phyloP scores from a whole-genome alignment of 1,140 invertebrate species.

The Schlechtendalia chinensis region DNA sequence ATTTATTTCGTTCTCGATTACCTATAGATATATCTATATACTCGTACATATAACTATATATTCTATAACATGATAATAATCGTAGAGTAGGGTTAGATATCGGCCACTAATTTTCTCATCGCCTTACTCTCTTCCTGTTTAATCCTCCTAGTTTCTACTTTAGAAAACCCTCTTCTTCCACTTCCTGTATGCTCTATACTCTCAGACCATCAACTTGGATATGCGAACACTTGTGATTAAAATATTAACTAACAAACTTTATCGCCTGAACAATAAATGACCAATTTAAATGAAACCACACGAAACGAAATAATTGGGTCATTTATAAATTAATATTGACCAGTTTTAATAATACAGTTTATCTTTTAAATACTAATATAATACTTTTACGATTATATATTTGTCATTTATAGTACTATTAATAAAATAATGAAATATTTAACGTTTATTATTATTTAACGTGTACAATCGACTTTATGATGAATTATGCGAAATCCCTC shows the following conservation, averaged over 20 bases:
- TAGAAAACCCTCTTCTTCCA: background rate
- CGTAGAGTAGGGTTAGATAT: background rate
- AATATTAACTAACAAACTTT: conserved; percentile 14
- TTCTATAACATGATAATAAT: background rate
- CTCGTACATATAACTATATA: background rate
- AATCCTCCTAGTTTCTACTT: background rate
- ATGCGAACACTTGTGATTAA: background rate
- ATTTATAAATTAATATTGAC: background rate
- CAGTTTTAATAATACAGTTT: background rate
- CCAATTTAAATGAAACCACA: background rate
- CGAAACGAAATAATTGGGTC: background rate
- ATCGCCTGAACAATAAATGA: background rate
- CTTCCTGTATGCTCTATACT: background rate
- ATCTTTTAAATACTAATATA: no score
- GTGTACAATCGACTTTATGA: no score
- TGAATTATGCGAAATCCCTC: no score
- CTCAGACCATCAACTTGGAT: background rate
- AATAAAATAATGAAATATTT: no score
- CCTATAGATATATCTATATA: no score
- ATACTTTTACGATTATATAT: no score
- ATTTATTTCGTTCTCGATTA: background rate
- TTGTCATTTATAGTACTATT: no score
- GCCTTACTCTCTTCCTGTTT: background rate
- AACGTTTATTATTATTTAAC: no score
- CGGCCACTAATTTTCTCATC: background rate